Conservation (phyloP, 2,797 vertebrate species). For the Martes flavigula region DNA sequence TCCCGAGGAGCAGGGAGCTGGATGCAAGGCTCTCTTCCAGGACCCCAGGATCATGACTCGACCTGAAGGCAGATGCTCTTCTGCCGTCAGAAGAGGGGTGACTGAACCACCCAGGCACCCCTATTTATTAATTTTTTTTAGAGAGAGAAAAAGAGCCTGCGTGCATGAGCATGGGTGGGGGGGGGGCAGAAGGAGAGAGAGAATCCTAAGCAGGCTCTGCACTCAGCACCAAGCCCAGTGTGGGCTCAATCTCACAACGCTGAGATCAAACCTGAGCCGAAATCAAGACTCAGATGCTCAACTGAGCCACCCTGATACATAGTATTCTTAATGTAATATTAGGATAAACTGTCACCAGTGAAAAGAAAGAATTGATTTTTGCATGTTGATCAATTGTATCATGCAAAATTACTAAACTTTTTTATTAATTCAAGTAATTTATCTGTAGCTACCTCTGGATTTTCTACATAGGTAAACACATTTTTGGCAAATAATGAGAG, state of each 20-base stretch:
- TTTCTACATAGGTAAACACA: constrained; percentile 8
- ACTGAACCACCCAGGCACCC: too few relatives aligned
- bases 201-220: not conserved
- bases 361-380: not conserved
- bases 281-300: not conserved
- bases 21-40: too few relatives aligned
- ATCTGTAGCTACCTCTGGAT: not conserved
- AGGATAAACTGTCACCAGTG: not conserved
- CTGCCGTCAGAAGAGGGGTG: too few relatives aligned
- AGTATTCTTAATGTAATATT: not conserved
- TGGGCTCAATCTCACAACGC: not conserved
- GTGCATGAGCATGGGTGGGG: not conserved
- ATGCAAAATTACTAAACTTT: not conserved
- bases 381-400: not conserved
- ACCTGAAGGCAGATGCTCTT: too few relatives aligned
- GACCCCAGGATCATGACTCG: too few relatives aligned
- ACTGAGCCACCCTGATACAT: not conserved
- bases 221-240: not conserved
- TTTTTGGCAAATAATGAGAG: not conserved
- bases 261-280: not conserved
- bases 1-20: too few relatives aligned
- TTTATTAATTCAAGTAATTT: constrained; percentile 46
- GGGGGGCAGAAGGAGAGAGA: not conserved
- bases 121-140: not conserved
- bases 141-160: not conserved